These are phyloP conservation scores for Lepidocyrtinus sp. DNA, from an alignment of 2,888 invertebrate genomes.

Conservation along the genomic window DNA sequence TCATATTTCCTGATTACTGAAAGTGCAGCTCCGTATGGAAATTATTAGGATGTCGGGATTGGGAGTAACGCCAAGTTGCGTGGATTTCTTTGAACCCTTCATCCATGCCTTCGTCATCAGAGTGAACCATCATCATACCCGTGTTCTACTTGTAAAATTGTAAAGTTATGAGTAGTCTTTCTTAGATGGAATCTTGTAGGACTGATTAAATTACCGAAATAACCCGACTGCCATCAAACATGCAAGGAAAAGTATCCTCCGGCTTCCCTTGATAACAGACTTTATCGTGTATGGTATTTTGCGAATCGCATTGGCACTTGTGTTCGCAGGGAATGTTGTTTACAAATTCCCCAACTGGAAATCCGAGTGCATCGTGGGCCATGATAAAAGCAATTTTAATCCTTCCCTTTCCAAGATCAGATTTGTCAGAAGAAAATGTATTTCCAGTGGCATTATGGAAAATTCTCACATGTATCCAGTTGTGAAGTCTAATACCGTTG, in stretches of 20 bases:
- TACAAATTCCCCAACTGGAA: conserved; percentile 53
- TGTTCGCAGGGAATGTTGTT: conserved; percentile 33
- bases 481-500: conserved; percentile 38
- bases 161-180: neutral
- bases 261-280: conserved; percentile 38
- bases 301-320: conserved; percentile 29
- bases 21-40: conserved; percentile 53
- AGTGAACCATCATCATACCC: conserved; percentile 46
- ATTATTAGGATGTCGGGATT: conserved; percentile 20
- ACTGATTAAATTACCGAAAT: conserved; percentile 16
- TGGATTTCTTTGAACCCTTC: conserved; percentile 49
- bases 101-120: neutral
- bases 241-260: conserved; percentile 43
- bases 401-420: conserved; percentile 28
- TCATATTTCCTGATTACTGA: too few relatives aligned
- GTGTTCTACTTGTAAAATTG: conserved; percentile 32
- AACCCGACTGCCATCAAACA: conserved; percentile 30
- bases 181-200: neutral
- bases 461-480: conserved; percentile 55
- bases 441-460: neutral
- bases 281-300: neutral
- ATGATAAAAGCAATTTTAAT: conserved; percentile 51
- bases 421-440: neutral
- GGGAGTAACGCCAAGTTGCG: conserved; percentile 40
- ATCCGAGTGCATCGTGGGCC: conserved; percentile 41